Conservation (phyloP, 2,113 vertebrate genomes). For the Cardinalis cardinalis region DNA sequence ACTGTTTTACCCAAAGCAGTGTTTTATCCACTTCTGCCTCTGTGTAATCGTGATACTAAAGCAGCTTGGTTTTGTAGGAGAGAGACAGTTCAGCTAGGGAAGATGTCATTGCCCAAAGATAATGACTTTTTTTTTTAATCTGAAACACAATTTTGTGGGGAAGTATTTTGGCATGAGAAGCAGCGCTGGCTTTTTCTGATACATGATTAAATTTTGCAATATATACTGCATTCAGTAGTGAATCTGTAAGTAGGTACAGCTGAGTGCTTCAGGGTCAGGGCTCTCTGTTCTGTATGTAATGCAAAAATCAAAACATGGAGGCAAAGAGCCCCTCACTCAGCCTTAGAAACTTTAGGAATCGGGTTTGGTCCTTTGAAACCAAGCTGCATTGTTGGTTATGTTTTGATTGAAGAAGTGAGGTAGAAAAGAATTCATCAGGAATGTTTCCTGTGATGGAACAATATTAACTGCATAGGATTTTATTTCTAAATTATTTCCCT, state of each 20-base stretch:
- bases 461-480: rapidly evolving
- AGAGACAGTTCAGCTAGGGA: background rate
- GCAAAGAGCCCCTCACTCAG: background rate
- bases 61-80: background rate
- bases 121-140: rapidly evolving
- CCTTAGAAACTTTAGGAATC: background rate
- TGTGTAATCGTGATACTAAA: background rate
- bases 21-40: background rate
- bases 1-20: background rate
- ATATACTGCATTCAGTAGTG: background rate
- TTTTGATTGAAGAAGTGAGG: background rate
- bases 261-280: rapidly evolving
- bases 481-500: background rate
- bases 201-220: background rate
- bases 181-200: background rate
- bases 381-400: background rate
- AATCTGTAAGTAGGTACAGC: background rate
- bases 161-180: background rate
- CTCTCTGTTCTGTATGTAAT: background rate
- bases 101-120: background rate
- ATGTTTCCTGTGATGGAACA: background rate
- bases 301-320: background rate
- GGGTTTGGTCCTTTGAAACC: background rate
- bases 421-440: background rate
- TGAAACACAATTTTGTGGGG: background rate